Percentiles rank a stretch among this genome's conserved stretches.
Conservation (phyloP, 1,140 invertebrate genomes). For the Mizuhopecten yessoensis region DNA sequence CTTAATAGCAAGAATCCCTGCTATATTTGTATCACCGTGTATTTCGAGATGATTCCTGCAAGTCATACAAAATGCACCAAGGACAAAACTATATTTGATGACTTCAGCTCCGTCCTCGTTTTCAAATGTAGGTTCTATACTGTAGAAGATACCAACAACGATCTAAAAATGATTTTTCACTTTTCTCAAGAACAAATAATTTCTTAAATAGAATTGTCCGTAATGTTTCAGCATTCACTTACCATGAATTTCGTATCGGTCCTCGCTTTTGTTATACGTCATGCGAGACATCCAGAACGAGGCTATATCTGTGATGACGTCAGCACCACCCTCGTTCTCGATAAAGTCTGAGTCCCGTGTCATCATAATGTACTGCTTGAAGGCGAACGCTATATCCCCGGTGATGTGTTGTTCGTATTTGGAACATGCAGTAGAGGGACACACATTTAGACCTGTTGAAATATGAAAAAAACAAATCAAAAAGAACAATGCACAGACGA, state of each 20-base stretch:
- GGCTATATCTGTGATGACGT: constrained; percentile 80
- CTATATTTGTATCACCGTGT: constrained; percentile 63
- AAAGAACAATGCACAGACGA: not conserved
- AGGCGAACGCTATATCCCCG: constrained; percentile 83
- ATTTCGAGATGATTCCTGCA: constrained; percentile 76
- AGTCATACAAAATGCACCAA: too few species aligned
- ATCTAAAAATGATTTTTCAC: too few species aligned
- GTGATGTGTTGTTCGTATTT: constrained; percentile 82
- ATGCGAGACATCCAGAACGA: constrained; percentile 81
- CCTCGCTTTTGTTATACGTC: not conserved
- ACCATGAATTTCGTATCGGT: too few species aligned
- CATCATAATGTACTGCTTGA: constrained; percentile 82
- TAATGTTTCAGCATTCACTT: too few species aligned
- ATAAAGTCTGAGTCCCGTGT: constrained; percentile 76
- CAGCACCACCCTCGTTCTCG: constrained; percentile 63
- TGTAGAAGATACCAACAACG: too few species aligned
- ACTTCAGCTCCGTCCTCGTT: too few species aligned
- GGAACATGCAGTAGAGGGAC: constrained; percentile 65
- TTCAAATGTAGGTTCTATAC: too few species aligned
- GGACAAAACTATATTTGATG: too few species aligned
- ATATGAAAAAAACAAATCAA: not conserved
- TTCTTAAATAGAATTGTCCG: too few species aligned
- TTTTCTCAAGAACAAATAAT: too few species aligned
- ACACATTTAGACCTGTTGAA: constrained; percentile 74
- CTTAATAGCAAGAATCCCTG: too few species aligned